Base-by-base conservation (phyloP, 30 jellyfish, hydroid and myxozoan species). In the Mastigias papua region DNA sequence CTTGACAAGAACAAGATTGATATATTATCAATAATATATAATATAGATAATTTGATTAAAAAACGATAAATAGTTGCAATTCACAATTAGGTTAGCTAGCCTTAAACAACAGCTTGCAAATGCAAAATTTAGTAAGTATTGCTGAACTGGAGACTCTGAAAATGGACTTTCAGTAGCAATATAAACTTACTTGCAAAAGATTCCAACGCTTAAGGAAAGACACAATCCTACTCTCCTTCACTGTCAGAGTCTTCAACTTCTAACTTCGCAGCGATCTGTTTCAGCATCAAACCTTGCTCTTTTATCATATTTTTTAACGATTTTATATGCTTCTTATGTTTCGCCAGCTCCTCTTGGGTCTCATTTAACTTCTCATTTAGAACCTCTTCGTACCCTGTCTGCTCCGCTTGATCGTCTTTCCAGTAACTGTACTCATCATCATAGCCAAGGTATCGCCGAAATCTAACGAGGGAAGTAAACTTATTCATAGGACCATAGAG, bases 311-410 rank as follows among this genome's bases (percentile, higher is more conserved):
- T 6, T 61, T 64, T 75, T 34, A 92, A 46, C 19, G 65, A 34
- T 58, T 87, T 92, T 78, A 92, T 62, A 33, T 76, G 90, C 31
- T 70, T 67, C 76, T 92, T 92, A 61, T 87, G 97, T 46, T 92
- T 92, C 20, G 29, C 63, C 26, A 92, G 64, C n/a, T 92, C 98
- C 1, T 37, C 34, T 42, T 78, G 70, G 69, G 83, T 91, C 8
- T 71, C 78, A 8, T 10, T 58, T 30, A 92, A 69, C 67, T 92
- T 79, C 7, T 72, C 51, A 16, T 46, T 46, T 6, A 92, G 26
- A 21, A 30, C 89, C 26, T 75, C 92, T 35, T 92, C 98, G 7
- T 26, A 23, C 4, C 89, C 86, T 25, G 77, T 73, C 64, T 64
- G 80, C n/a, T 81, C 97, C 1, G 67, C 87, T n/a, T 82, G 92